Conservation (phyloP, 2,113 vertebrate species). For the Daboia siamensis region DNA sequence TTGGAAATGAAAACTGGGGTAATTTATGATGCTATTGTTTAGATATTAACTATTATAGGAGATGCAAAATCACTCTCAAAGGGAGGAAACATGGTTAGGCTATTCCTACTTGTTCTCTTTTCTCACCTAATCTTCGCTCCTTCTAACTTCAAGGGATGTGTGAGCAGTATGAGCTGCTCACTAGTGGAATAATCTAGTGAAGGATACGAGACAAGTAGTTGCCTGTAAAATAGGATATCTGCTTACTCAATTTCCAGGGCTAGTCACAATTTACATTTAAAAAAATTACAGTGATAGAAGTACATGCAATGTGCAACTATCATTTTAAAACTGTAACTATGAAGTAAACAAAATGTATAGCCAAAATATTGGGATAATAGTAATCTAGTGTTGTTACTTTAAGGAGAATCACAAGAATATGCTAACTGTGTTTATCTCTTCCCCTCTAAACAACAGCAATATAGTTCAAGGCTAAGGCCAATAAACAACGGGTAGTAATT, state of each 20-base stretch:
- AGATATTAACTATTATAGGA: not conserved
- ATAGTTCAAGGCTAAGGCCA: not conserved
- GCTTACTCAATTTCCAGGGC: not conserved
- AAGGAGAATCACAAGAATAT: not conserved
- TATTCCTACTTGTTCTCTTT: not conserved
- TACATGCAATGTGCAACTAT: not conserved
- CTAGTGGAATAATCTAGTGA: not conserved
- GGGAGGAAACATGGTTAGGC: accelerated
- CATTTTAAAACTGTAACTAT: not conserved
- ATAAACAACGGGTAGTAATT: not conserved
- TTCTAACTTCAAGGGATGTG: accelerated
- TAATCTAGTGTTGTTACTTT: not conserved
- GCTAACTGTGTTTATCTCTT: not conserved
- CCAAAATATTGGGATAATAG: not conserved
- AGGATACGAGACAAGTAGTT: not conserved
- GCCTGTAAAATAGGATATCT: not conserved
- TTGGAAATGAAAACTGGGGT: not conserved
- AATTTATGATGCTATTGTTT: not conserved
- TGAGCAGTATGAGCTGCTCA: not conserved
- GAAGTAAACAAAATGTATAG: not conserved
- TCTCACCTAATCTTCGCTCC: not conserved
- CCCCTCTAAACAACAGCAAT: not conserved
- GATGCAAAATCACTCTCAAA: not conserved
- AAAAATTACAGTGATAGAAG: not conserved
- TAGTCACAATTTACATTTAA: not conserved